Percentiles rank a stretch among this genome's conserved stretches.
Evolutionary conservation across 2,888 invertebrate species (phyloP).

Genomic region (Corythucha ciliata): DNA sequence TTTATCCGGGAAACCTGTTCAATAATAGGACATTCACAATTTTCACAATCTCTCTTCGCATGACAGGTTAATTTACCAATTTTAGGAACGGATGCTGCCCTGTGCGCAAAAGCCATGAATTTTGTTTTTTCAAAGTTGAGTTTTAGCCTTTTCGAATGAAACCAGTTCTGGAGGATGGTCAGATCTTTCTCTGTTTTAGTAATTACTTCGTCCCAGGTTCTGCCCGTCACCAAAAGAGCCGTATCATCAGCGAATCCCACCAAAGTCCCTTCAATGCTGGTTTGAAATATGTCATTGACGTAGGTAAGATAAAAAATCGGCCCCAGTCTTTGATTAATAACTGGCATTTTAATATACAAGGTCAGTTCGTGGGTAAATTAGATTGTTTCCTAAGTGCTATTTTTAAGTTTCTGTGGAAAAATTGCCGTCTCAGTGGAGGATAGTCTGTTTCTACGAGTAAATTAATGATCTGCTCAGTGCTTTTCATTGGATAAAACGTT

Average conservation of each 20-base stretch:
- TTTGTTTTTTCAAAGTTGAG: slow-evolving; percentile 10
- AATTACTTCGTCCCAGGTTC: slow-evolving; percentile 3
- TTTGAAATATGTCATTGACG: slow-evolving; percentile 7
- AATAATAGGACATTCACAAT: slow-evolving; percentile 9
- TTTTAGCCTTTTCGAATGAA: background rate
- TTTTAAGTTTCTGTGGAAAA: no score
- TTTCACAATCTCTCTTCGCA: slow-evolving; percentile 1
- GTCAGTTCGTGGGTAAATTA: no score
- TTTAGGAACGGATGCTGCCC: slow-evolving; percentile 5
- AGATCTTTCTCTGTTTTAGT: slow-evolving; percentile 11
- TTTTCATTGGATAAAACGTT: no score
- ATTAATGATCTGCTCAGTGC: no score
- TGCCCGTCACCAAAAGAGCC: background rate
- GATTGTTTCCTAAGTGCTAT: no score
- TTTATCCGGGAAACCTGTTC: slow-evolving; percentile 5
- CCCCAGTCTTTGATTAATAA: no score
- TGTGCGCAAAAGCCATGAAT: slow-evolving; percentile 10
- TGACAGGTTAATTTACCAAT: slow-evolving; percentile 14
- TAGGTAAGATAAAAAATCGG: background rate
- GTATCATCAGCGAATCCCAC: slow-evolving; percentile 10
- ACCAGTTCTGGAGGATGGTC: slow-evolving; percentile 10
- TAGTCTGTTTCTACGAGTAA: no score
- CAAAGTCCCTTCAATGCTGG: slow-evolving; percentile 1
- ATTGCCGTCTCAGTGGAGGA: no score
- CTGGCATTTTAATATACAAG: no score